These are phyloP conservation scores for Gobiocypris rarus DNA, from an alignment of 2,113 vertebrate species.

Conservation along the genomic window DNA sequence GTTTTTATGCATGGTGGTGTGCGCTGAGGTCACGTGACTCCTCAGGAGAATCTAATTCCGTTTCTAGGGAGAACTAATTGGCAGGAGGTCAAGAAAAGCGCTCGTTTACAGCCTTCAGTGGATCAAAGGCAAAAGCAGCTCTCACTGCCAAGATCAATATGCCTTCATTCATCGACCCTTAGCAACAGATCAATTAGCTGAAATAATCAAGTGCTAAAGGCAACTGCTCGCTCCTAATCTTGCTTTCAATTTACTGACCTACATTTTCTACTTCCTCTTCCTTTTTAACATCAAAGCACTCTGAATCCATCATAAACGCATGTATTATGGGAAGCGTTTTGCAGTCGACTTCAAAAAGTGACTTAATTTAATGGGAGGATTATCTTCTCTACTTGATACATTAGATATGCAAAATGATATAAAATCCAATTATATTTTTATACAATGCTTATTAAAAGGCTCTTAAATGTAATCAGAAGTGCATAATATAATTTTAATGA, in stretches of 20 bases:
- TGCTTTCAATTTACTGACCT: slow-evolving; percentile 3
- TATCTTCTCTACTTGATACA: background rate
- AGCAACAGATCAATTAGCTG: slow-evolving; percentile 22
- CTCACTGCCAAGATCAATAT: slow-evolving; percentile 29
- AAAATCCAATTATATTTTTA: slow-evolving; percentile 45
- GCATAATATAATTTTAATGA: slow-evolving; percentile 4
- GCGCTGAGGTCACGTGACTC: background rate
- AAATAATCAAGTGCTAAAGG: slow-evolving; percentile 34
- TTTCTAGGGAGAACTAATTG: background rate
- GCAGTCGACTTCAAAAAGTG: slow-evolving; percentile 11
- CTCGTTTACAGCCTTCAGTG: slow-evolving; percentile 62
- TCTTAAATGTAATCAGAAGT: background rate
- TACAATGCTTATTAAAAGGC: slow-evolving; percentile 22
- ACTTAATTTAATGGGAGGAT: background rate
- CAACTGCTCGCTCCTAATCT: background rate
- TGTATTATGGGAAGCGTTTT: background rate
- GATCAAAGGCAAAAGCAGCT: slow-evolving; percentile 19
- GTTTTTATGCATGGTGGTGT: background rate
- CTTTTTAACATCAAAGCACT: slow-evolving; percentile 5
- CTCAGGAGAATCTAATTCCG: background rate
- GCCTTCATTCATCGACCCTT: slow-evolving; percentile 14
- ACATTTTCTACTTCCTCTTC: background rate
- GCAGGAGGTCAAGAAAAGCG: slow-evolving; percentile 3
- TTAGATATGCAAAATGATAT: slow-evolving; percentile 38
- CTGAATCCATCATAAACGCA: slow-evolving; percentile 7